A percentile compares a stretch with the other conserved stretches of the same genome.
Evolutionary conservation across 2,888 invertebrate species (phyloP).

Genomic region (Troides oblongomaculatus): DNA sequence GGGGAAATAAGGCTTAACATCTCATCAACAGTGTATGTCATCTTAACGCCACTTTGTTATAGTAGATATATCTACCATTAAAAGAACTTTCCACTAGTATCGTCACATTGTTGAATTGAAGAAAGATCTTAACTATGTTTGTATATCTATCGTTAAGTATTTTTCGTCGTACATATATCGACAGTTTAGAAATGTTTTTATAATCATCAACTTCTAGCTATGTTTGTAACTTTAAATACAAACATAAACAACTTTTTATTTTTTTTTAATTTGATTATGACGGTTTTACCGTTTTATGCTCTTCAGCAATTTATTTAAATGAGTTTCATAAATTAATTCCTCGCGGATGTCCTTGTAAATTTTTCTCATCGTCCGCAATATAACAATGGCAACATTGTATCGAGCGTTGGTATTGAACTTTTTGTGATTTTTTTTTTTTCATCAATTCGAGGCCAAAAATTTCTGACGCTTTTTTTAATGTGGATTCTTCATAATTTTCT

Average conservation of each 20-base stretch:
- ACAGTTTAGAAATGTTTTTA: too few species aligned
- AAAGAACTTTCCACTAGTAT: too few species aligned
- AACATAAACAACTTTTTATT: neutral
- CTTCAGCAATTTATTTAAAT: neutral
- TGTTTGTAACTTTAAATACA: neutral
- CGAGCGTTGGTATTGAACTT: neutral
- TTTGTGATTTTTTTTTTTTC: slow-evolving; percentile 3
- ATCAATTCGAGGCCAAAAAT: neutral
- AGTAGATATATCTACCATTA: too few species aligned
- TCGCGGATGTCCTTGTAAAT: slow-evolving; percentile 1
- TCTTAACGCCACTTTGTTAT: too few species aligned
- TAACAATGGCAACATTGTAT: slow-evolving; percentile 4
- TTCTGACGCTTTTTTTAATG: neutral
- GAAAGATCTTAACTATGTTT: too few species aligned
- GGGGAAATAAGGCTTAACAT: too few species aligned
- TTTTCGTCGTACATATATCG: too few species aligned
- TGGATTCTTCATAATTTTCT: slow-evolving; percentile 8
- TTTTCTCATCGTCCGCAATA: neutral
- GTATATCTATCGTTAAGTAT: too few species aligned
- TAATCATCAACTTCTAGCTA: neutral
- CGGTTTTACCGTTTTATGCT: neutral
- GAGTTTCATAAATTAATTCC: neutral
- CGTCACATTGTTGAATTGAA: too few species aligned
- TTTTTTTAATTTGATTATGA: neutral
- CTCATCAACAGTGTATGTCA: too few species aligned